A percentile compares a stretch with the other conserved stretches of the same genome.
phyloP scores from a whole-genome alignment of 2,888 invertebrate species.

The Epicampocera succincta region DNA sequence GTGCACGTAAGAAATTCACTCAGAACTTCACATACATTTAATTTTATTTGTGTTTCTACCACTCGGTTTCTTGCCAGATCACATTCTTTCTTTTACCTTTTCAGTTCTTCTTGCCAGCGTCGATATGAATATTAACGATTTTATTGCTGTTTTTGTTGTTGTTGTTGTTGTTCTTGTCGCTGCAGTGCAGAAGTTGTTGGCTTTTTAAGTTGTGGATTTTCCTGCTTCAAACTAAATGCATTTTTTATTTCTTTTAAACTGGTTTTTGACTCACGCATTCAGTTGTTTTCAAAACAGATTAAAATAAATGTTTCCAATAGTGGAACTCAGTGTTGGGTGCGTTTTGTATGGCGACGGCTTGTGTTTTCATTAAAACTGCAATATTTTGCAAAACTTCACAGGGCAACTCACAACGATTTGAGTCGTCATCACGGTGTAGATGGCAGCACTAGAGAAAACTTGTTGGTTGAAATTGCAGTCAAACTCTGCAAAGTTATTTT shows the following conservation, averaged over 20 bases:
- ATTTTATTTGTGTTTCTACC: neutral
- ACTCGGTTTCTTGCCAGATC: slow-evolving; percentile 10
- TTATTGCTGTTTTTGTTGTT: slow-evolving; percentile 18
- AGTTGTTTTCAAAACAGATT: neutral
- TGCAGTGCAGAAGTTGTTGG: slow-evolving; percentile 25
- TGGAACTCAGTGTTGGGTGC: too few relatives aligned
- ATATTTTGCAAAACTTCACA: too few relatives aligned
- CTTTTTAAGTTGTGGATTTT: neutral
- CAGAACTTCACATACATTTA: slow-evolving; percentile 1
- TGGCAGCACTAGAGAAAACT: too few relatives aligned
- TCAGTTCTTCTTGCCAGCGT: slow-evolving; percentile 58
- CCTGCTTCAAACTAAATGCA: slow-evolving; percentile 19
- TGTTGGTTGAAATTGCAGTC: too few relatives aligned
- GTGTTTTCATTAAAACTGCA: too few relatives aligned
- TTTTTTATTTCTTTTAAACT: slow-evolving; percentile 51
- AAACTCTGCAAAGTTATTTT: too few relatives aligned
- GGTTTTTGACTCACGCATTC: slow-evolving; percentile 56
- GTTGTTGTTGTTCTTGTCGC: neutral
- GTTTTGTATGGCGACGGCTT: too few relatives aligned
- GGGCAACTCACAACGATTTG: too few relatives aligned
- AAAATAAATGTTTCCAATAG: neutral
- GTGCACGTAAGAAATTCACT: neutral
- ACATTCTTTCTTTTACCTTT: slow-evolving; percentile 44
- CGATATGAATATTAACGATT: slow-evolving; percentile 67
- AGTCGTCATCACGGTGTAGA: too few relatives aligned